phyloP scores from a whole-genome alignment of 2,113 vertebrate genomes.

The Heterocephalus glaber region DNA sequence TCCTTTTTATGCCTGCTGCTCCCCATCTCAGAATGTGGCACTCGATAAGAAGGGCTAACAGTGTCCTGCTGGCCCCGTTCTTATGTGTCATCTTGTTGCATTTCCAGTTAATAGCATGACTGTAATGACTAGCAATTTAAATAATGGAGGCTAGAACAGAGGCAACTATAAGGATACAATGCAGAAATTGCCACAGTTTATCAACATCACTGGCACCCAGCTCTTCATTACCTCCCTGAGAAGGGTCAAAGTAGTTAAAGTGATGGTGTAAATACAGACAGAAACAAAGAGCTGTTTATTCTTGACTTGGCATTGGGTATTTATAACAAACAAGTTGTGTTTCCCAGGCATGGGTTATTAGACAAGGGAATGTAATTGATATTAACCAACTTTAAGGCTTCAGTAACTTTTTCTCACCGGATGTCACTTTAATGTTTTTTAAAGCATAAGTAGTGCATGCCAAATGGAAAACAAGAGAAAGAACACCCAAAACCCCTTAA shows the following conservation, averaged over 20 bases:
- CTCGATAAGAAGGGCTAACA: constrained; percentile 33
- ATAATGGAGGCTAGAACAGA: constrained; percentile 73
- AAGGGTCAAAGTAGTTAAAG: constrained; percentile 77
- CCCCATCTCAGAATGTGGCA: neutral
- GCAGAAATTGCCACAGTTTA: constrained; percentile 76
- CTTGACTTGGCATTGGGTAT: constrained; percentile 71
- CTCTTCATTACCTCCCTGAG: constrained; percentile 76
- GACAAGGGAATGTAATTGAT: constrained; percentile 71
- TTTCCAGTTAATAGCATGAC: constrained; percentile 73
- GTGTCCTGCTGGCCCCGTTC: constrained; percentile 35
- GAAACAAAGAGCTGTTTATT: constrained; percentile 79
- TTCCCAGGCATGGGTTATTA: constrained; percentile 73
- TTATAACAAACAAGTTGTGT: constrained; percentile 74
- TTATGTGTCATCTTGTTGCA: constrained; percentile 47
- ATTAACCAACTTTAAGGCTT: constrained; percentile 75
- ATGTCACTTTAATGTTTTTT: constrained; percentile 69
- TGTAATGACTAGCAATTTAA: constrained; percentile 81
- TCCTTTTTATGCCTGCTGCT: neutral
- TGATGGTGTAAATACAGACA: constrained; percentile 70
- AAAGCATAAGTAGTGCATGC: constrained; percentile 60
- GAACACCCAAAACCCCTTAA: constrained; percentile 54
- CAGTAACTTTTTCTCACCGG: constrained; percentile 65
- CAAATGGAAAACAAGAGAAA: constrained; percentile 66
- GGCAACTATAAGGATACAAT: constrained; percentile 70
- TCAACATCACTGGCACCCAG: constrained; percentile 70